Base-by-base conservation (phyloP, 2,113 vertebrate genomes). In the Tretioscincus oriximinensis region DNA sequence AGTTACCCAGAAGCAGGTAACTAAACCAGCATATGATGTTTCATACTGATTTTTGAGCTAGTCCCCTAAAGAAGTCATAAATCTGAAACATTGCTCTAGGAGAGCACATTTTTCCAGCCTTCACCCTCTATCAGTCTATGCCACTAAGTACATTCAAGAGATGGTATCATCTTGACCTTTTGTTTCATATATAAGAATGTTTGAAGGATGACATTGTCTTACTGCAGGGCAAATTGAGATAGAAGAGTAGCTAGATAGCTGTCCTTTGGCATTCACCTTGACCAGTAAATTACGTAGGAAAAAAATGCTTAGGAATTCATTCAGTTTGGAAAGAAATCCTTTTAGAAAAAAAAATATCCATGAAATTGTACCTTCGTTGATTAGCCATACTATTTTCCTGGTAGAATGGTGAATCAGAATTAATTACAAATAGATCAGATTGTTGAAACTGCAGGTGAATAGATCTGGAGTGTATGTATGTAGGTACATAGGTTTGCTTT, bases 391-490 rank as follows among this genome's bases (percentile, higher is more conserved):
- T 86, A 86, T 78, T 65, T 78, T 81, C 78, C 84, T 86, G 83
- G 77, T 60, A 3, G 2, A 0, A 8, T 86, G 61, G 65, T 78
- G 82, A 84, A 86, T 41, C 73, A 61, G 14, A 71, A 14, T 73
- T 76, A 24, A 76, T 81, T 90, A 80, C 51, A 80, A 85, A 84
- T 45, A 28, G 24, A 86, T 26, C 82, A 16, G 79, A 84, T 66
- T 22, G 64, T 7, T 21, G 35, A 86, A 65, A 0, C 10, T 2
- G 68, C 9, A 51, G n/a, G 71, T 71, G 31, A 54, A 66, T 86
- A 3, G 3, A 76, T 26, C 1, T 58, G 31, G 54, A 10, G 65
- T 3, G 16, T 41, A 41, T 31, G 7, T 69, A 41, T 64, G 26
- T 1, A 65, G 3, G 31, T 58, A 1, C 0, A 7, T 41, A 65